A percentile compares a stretch with the other conserved stretches of the same genome.
phyloP scores from a whole-genome alignment of 2,888 invertebrate species.

The Caenorhabditis drosophilae region DNA sequence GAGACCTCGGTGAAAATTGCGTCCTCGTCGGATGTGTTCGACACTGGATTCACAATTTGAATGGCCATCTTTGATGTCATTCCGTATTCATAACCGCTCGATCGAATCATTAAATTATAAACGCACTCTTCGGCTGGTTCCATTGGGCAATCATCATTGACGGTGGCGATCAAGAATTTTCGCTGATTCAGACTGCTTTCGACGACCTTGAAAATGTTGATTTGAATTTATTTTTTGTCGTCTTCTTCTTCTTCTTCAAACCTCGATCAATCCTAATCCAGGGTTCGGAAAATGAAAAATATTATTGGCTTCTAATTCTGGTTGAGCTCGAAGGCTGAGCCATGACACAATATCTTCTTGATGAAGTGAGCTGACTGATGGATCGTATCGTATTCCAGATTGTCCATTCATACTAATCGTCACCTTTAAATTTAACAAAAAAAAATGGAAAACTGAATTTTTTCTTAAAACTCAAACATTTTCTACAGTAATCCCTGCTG shows the following conservation, averaged over 20 bases:
- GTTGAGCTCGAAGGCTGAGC: slow-evolving; percentile 71
- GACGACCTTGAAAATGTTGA: slow-evolving; percentile 44
- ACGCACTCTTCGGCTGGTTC: slow-evolving; percentile 52
- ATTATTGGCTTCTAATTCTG: slow-evolving; percentile 62
- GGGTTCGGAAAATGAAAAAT: slow-evolving; percentile 43
- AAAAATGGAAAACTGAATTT: too few species aligned
- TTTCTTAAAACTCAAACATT: too few species aligned
- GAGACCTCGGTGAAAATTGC: slow-evolving; percentile 70
- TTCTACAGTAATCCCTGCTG: slow-evolving; percentile 70
- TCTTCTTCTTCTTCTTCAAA: too few species aligned
- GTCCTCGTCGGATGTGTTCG: slow-evolving; percentile 85
- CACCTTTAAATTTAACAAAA: too few species aligned
- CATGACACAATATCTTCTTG: slow-evolving; percentile 91
- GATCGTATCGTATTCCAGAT: slow-evolving; percentile 90
- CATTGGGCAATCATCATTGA: slow-evolving; percentile 57
- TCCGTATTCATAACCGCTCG: slow-evolving; percentile 63
- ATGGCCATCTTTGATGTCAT: slow-evolving; percentile 60
- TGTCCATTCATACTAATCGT: slow-evolving; percentile 77
- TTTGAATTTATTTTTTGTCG: neutral
- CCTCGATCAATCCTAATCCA: slow-evolving; percentile 15
- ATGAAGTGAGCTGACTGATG: slow-evolving; percentile 73
- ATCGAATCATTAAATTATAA: slow-evolving; percentile 56
- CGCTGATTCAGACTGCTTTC: slow-evolving; percentile 65
- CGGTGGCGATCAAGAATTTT: slow-evolving; percentile 61
- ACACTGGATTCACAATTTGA: slow-evolving; percentile 80